Evolutionary conservation across 35 echinoderm and acorn worm genomes (phyloP).

Genomic region (Stichopus chloronotus): DNA sequence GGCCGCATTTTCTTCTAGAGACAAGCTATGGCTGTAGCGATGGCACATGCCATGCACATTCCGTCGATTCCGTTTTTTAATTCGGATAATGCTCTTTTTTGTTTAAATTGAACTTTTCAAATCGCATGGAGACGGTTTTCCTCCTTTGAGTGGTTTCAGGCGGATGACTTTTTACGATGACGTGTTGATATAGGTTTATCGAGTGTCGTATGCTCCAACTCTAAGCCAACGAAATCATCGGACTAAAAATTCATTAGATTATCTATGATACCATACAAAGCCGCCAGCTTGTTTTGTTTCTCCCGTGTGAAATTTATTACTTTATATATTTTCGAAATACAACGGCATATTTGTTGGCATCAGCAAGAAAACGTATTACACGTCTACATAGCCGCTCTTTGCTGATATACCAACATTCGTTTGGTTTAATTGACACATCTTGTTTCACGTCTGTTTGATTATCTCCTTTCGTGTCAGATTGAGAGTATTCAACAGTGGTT

Average conservation of each 20-base stretch:
- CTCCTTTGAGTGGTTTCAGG: no score
- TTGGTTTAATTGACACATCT: background rate
- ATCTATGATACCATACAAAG: background rate
- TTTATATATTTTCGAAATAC: background rate
- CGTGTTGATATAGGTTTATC: no score
- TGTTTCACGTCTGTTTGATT: background rate
- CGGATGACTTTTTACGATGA: no score
- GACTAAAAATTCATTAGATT: background rate
- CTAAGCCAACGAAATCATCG: no score
- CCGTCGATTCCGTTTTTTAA: no score
- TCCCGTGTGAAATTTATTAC: background rate
- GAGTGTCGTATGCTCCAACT: no score
- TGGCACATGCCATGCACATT: no score
- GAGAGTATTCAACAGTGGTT: background rate
- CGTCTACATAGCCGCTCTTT: background rate
- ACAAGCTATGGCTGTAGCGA: no score
- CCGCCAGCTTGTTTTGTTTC: background rate
- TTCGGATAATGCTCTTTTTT: no score
- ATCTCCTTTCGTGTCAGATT: background rate
- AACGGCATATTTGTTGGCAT: background rate
- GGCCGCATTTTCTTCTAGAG: no score
- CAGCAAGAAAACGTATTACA: background rate
- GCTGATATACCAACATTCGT: constrained; percentile 3
- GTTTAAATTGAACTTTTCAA: no score
- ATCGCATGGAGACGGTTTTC: no score